These are phyloP conservation scores for Helogale parvula DNA, from an alignment of 2,113 vertebrate genomes.

Conservation along the genomic window DNA sequence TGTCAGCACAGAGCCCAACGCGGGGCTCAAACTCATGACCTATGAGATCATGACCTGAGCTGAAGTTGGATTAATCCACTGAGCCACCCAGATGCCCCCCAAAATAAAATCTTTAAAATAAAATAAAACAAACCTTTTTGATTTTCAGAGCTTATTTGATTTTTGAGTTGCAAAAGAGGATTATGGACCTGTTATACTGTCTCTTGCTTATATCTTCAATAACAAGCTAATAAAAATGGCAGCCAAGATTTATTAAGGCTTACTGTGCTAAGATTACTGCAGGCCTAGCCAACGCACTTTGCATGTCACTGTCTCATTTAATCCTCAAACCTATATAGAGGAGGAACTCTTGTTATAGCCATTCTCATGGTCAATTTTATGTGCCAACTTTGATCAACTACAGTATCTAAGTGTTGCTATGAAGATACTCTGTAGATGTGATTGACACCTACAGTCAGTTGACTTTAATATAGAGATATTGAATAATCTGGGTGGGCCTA, in stretches of 20 bases:
- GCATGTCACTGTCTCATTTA: background rate
- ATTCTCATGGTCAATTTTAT: background rate
- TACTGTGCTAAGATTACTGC: background rate
- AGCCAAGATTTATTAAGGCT: background rate
- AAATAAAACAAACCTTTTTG: background rate
- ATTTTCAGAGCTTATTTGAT: background rate
- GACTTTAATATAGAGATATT: background rate
- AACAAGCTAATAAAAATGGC: background rate
- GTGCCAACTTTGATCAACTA: background rate
- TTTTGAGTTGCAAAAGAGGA: background rate
- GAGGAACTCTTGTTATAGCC: background rate
- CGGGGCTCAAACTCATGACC: no score
- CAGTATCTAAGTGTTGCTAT: background rate
- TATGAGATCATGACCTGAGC: no score
- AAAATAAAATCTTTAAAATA: background rate
- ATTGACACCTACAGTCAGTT: background rate
- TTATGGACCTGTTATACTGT: background rate
- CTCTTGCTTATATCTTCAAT: background rate
- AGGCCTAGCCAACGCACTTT: background rate
- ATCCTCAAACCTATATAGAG: background rate
- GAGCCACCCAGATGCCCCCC: no score
- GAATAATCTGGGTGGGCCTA: background rate
- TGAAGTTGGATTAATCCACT: no score
- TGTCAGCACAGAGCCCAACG: no score
- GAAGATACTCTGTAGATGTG: background rate